Percentiles rank a stretch among this genome's conserved stretches.
These are phyloP conservation scores for Parauchenoglanis punctatus DNA, from an alignment of 2,797 vertebrate species.

Conservation along the genomic window DNA sequence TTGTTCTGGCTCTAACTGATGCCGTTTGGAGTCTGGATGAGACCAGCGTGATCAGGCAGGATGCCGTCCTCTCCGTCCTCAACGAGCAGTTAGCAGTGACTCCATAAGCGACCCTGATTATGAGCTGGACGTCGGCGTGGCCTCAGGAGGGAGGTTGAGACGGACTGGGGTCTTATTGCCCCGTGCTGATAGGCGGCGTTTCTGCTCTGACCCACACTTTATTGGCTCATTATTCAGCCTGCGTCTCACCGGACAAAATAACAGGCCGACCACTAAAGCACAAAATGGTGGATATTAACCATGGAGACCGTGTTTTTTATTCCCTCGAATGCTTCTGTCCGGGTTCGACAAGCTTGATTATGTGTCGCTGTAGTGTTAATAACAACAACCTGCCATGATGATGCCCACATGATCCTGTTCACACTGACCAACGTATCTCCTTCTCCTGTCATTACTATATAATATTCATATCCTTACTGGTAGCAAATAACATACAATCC, in stretches of 20 bases:
- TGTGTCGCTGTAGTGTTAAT: background rate
- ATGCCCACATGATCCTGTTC: background rate
- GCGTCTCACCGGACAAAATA: constrained; percentile 53
- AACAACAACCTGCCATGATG: background rate
- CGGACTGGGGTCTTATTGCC: constrained; percentile 51
- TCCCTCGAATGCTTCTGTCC: constrained; percentile 29
- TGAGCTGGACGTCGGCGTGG: constrained; percentile 40
- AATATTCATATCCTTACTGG: background rate
- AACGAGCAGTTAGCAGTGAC: constrained; percentile 47
- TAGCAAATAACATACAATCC: background rate
- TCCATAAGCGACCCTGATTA: constrained; percentile 57
- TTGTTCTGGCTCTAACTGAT: constrained; percentile 33
- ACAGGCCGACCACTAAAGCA: constrained; percentile 48
- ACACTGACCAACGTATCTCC: background rate
- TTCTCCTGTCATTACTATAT: background rate
- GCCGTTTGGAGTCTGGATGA: constrained; percentile 12
- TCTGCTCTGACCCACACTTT: constrained; percentile 42
- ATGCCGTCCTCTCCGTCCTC: constrained; percentile 31
- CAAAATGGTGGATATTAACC: constrained; percentile 44
- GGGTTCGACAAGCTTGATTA: constrained; percentile 24
- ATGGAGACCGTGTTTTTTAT: constrained; percentile 35
- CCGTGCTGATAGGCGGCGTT: constrained; percentile 29
- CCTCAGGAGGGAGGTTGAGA: constrained; percentile 47
- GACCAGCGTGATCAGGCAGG: constrained; percentile 17
- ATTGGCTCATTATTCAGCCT: constrained; percentile 59